Evolutionary conservation across 2,113 vertebrate species (phyloP).

Genomic region (Pithys albifrons): DNA sequence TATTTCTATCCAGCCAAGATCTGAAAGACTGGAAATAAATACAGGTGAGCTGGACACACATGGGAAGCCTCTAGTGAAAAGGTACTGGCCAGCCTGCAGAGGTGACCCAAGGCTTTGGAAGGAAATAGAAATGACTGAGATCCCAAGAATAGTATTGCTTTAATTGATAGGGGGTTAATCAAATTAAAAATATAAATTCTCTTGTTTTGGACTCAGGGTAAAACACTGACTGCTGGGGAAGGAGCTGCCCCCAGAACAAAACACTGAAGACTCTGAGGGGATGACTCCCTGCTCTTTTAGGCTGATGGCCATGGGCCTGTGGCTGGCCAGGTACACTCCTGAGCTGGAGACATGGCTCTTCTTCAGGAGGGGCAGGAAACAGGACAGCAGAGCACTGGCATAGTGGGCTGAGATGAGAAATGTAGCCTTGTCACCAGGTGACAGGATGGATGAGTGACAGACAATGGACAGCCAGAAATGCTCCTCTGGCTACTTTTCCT

Average conservation of each 20-base stretch:
- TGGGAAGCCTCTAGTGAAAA: not conserved
- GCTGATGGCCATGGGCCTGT: not conserved
- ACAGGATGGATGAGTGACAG: not conserved
- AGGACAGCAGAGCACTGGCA: not conserved
- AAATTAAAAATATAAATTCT: conserved; percentile 22
- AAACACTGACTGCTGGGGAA: not conserved
- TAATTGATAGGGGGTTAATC: not conserved
- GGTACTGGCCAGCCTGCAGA: not conserved
- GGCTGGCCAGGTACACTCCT: not conserved
- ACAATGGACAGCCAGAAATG: not conserved
- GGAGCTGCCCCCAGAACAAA: not conserved
- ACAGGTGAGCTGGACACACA: not conserved
- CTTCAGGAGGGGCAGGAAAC: not conserved
- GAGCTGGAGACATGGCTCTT: not conserved
- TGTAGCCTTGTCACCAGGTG: not conserved
- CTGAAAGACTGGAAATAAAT: not conserved
- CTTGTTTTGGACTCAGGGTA: not conserved
- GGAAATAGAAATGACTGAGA: not conserved
- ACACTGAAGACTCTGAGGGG: not conserved
- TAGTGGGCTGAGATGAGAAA: not conserved
- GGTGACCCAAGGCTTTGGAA: not conserved
- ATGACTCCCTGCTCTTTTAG: not conserved
- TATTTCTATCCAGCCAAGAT: not conserved
- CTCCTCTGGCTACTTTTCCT: not conserved
- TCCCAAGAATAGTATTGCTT: not conserved